Evolutionary conservation across 2,888 invertebrate genomes (phyloP).

Genomic region (Zhuqinia jingwanae): DNA sequence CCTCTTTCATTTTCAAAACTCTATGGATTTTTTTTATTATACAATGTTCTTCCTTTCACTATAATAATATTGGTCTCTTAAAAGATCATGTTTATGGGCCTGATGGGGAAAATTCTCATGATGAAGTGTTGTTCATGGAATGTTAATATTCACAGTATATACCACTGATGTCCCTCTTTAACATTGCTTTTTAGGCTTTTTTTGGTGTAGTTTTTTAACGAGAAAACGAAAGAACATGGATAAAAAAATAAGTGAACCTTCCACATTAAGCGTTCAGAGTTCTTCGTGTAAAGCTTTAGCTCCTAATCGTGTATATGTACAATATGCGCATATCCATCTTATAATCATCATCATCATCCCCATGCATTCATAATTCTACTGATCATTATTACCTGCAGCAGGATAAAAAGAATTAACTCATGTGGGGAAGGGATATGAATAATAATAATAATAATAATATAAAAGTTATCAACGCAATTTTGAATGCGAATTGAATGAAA

Average conservation of each 20-base stretch:
- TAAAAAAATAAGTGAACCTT: not conserved
- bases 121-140: slow-evolving; percentile 73
- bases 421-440: no score
- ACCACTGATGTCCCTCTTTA: not conserved
- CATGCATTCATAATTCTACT: no score
- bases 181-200: slow-evolving; percentile 17
- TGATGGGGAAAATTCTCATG: slow-evolving; percentile 72
- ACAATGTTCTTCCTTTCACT: slow-evolving; percentile 14
- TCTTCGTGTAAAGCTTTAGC: not conserved
- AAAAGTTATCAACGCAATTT: no score
- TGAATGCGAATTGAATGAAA: no score
- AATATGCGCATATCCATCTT: no score
- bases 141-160: slow-evolving; percentile 65
- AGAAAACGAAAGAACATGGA: not conserved
- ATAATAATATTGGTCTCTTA: slow-evolving; percentile 23
- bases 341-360: no score
- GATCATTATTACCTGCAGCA: no score
- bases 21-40: not conserved
- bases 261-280: not conserved
- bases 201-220: not conserved
- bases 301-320: not conserved
- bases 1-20: not conserved
- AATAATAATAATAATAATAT: no score
- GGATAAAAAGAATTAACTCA: no score
- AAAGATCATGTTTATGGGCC: slow-evolving; percentile 73